Evolutionary conservation across 2,888 invertebrate species (phyloP).

Genomic region (Sphinx pinastri): DNA sequence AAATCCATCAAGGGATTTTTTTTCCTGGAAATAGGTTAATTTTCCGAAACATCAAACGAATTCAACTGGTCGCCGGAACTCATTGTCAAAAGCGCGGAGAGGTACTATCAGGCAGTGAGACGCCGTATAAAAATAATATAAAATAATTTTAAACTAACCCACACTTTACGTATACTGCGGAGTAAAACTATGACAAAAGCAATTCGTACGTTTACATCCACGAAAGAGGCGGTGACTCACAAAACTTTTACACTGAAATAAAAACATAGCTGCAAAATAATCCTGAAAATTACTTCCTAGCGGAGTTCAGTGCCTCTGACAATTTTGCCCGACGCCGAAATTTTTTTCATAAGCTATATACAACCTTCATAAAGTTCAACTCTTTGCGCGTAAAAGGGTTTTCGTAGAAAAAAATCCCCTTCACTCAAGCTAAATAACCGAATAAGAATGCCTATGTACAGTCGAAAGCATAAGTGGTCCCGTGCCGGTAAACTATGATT

Average conservation of each 20-base stretch:
- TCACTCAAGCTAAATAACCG: conserved; percentile 44
- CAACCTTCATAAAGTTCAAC: conserved; percentile 55
- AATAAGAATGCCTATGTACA: conserved; percentile 31
- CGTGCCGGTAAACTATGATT: background rate
- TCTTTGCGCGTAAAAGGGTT: conserved; percentile 51
- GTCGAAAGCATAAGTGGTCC: conserved; percentile 32
- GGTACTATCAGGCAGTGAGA: background rate
- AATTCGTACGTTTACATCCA: conserved; percentile 32
- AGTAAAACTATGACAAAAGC: conserved; percentile 26
- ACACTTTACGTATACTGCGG: conserved; percentile 21
- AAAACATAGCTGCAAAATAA: conserved; percentile 41
- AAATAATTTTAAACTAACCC: conserved; percentile 33
- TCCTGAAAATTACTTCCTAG: conserved; percentile 44
- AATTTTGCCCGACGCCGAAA: conserved; percentile 46
- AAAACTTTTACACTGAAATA: conserved; percentile 43
- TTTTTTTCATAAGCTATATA: conserved; percentile 57
- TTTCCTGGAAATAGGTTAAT: no score
- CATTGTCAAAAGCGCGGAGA: background rate
- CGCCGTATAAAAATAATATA: conserved; percentile 22
- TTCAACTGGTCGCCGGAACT: background rate
- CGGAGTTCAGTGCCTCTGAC: conserved; percentile 44
- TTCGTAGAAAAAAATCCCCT: conserved; percentile 54
- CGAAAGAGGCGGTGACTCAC: conserved; percentile 30
- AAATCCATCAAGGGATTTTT: no score
- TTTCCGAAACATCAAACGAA: background rate